phyloP scores from a whole-genome alignment of 2,113 vertebrate species.

The Apteryx owenii region DNA sequence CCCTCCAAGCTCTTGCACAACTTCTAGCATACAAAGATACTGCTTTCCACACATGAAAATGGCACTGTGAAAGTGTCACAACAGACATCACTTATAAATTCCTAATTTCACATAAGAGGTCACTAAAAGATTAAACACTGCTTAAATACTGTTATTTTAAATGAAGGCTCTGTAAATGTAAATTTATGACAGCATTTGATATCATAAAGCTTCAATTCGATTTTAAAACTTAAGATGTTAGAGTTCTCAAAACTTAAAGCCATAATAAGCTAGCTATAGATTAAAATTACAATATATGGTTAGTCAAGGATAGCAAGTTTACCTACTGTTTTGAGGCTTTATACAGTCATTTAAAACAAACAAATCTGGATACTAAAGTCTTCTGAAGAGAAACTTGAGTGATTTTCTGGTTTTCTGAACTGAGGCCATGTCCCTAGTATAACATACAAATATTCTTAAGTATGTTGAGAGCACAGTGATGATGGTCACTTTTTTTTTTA shows the following conservation, averaged over 20 bases:
- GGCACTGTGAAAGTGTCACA: background rate
- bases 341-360: background rate
- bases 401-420: background rate
- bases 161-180: background rate
- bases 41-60: background rate
- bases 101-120: background rate
- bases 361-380: background rate
- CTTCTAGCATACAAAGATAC: background rate
- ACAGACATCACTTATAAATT: background rate
- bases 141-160: background rate
- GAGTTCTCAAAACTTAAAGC: background rate
- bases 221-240: background rate
- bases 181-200: background rate
- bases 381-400: background rate
- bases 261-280: background rate
- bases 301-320: background rate
- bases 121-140: background rate
- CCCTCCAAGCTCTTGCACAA: background rate
- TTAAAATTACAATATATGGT: background rate
- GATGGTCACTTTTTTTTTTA: background rate
- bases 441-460: background rate
- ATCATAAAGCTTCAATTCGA: background rate
- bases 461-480: background rate
- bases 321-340: background rate
- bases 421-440: background rate